Base-by-base conservation (phyloP, 2,797 vertebrate species). In the Anniella stebbinsi region DNA sequence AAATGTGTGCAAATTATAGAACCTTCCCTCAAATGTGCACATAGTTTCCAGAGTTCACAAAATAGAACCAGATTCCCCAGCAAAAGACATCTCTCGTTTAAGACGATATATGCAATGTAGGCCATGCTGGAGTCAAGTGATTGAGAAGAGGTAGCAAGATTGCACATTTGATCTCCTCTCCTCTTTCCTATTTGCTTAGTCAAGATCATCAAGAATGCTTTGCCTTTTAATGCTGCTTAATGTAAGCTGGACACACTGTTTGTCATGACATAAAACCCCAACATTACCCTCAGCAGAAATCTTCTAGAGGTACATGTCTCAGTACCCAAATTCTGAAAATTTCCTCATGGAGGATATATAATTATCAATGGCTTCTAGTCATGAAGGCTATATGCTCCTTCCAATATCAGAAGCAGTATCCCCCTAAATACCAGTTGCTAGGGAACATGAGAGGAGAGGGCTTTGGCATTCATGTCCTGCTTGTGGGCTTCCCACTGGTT, bases 101-200 rank as follows among this genome's bases (percentile, higher is more conserved):
- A 57, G 54, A 57, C 15, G 54, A 57, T 57, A 23, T 57, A 82
- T 21, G 0, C 67, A 8, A 0, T 15, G 84, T 81, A 87, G 57
- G 13, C 38, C 28, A n/a, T 18, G 6, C 69, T 2, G 21, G 45
- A 1, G 82, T 89, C 1, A 13, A 51, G 4, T 33, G 4, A 0
- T 0, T 57, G 85, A 84, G 69, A 36, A 80, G 45, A 17, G 36
- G 0, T n/a, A 1, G 7, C 54, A 78, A 0, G 23, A n/a, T 28
- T 4, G 25, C 21, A 85, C n/a, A 5, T 69, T 36, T 38, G 51
- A 80, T 41, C 75, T 72, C 48, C 33, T 75, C 4, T 48, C 84
- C 36, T 75, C 33, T 85, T 36, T 36, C 28, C 36, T 85, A 36
- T 72, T 72, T 41, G 51, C 70, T 86, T 15, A 33, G 15, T 75